phyloP scores from a whole-genome alignment of 2,113 vertebrate genomes.

The Phycodurus eques region DNA sequence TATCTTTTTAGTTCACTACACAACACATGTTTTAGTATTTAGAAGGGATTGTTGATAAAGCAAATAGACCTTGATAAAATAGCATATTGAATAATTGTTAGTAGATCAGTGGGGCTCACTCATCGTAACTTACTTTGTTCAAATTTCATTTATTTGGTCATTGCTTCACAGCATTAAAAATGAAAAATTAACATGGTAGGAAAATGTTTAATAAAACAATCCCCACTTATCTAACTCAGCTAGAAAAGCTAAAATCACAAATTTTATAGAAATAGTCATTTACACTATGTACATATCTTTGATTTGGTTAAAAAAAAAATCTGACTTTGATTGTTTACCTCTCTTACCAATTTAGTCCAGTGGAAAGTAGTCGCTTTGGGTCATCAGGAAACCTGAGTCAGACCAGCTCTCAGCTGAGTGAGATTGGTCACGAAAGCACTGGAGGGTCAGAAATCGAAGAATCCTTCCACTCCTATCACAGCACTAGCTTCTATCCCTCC shows the following conservation, averaged over 20 bases:
- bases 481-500: slow-evolving; percentile 65
- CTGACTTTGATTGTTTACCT: slow-evolving; percentile 28
- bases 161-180: background rate
- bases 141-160: background rate
- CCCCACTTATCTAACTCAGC: slow-evolving; percentile 5
- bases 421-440: slow-evolving; percentile 83
- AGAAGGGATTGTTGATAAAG: background rate
- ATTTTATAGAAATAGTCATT: background rate
- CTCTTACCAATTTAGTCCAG: slow-evolving; percentile 77
- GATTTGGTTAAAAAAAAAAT: background rate
- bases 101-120: slow-evolving; percentile 18
- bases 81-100: background rate
- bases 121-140: background rate
- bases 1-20: slow-evolving; percentile 19
- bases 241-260: background rate
- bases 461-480: slow-evolving; percentile 77
- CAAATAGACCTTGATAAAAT: background rate
- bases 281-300: background rate
- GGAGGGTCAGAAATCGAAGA: slow-evolving; percentile 80
- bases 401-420: slow-evolving; percentile 90
- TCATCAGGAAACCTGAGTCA: slow-evolving; percentile 96
- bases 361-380: slow-evolving; percentile 88
- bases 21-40: background rate
- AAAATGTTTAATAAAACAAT: background rate
- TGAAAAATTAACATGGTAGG: background rate